Base-by-base conservation (phyloP, 92 coral and sea anemone species). In the Umimayanthus chanpuru region DNA sequence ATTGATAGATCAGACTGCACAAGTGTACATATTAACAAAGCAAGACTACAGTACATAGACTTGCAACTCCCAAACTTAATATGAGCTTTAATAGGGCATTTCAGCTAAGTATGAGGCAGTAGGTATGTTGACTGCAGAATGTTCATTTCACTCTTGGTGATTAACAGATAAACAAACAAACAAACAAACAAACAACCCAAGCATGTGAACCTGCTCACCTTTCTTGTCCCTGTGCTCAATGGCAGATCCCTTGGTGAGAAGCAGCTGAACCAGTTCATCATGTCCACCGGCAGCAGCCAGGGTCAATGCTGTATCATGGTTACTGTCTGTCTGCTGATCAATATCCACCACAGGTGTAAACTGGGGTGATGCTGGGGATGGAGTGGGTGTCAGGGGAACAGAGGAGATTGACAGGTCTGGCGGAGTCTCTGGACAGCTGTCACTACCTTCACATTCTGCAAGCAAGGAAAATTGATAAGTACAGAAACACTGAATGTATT, bases 281-380 rank as follows among this genome's bases (percentile, higher is more conserved):
- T 97, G 99, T 3, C 99, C 99, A 10, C 99, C 99, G 0, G 99
- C 99, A 0, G 99, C 97, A 15, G 98, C 99, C 85, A 97, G 92
- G 1, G 99, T 95, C 78, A 97, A 87, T 5, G 99, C 99, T 2
- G 99, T 97, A 85, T 97, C 99, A 73, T 96, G 98, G 88, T 97
- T 97, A 56, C 99, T 97, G 81, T 97, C 99, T 26, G 99, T 97
- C 87, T 97, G 99, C 85, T 95, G 98, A 87, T 97, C 98, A 78
- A 97, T 96, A 74, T 97, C 98, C 89, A 97, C 93, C 87, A 95
- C 98, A 0, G 99, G 94, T 14, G 92, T 89, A 76, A 95, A 95
- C 89, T 94, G 96, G 28, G 99, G 96, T 40, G 97, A 95, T 36
- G 98, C 98, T 30, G 99, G 99, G 55, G 99, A 97, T 65, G 99